Evolutionary conservation across 2,888 invertebrate genomes (phyloP).

Genomic region (Ellobium chinense): DNA sequence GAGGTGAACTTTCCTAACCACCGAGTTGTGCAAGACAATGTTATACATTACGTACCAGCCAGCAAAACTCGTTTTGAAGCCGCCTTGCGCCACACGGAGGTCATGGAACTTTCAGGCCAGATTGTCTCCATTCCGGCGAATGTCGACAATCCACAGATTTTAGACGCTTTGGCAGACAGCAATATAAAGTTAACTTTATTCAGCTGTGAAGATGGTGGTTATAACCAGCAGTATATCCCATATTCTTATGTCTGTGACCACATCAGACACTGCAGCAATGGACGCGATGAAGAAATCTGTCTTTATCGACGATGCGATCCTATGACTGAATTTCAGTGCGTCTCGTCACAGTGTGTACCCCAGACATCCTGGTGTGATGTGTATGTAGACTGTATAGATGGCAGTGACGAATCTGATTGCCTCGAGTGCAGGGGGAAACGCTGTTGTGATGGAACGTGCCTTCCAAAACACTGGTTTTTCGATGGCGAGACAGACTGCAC

Average conservation of each 20-base stretch:
- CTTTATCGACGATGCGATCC: background rate
- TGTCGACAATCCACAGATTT: too few species aligned
- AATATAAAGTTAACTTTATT: background rate
- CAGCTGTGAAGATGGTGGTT: background rate
- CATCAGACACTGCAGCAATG: background rate
- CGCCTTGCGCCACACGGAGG: too few species aligned
- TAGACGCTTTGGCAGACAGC: too few species aligned
- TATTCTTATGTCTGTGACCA: constrained; percentile 1
- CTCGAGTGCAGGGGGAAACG: background rate
- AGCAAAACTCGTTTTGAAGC: too few species aligned
- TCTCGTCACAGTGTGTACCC: background rate
- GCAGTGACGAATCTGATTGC: background rate
- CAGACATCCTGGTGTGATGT: background rate
- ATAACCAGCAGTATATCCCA: background rate
- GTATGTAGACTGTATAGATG: background rate
- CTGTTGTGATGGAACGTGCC: constrained; percentile 1
- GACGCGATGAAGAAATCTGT: background rate
- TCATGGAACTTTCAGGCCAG: too few species aligned
- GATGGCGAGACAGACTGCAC: constrained; percentile 12
- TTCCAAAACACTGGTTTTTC: background rate
- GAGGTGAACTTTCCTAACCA: background rate
- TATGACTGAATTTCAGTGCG: background rate
- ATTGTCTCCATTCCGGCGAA: too few species aligned
- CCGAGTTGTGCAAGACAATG: background rate
- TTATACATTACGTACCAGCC: background rate